Conservation (phyloP, 2,888 invertebrate genomes). For the Pterostichus madidus region DNA sequence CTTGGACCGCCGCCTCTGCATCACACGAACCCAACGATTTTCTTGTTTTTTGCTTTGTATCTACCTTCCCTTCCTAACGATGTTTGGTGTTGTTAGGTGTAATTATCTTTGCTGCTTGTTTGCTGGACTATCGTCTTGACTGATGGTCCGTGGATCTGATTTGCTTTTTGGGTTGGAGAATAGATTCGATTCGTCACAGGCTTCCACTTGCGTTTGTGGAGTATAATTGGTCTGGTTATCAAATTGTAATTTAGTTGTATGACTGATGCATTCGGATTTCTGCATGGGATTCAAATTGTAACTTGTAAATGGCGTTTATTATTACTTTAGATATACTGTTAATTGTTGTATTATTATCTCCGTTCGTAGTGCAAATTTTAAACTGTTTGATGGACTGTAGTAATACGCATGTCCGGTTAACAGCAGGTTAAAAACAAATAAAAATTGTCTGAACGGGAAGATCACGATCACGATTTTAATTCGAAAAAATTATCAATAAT, state of each 20-base stretch:
- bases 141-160: conserved; percentile 35
- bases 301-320: too few relatives aligned
- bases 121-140: conserved; percentile 44
- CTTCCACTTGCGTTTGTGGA: conserved; percentile 43
- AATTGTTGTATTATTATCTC: too few relatives aligned
- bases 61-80: conserved; percentile 62
- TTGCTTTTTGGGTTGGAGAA: conserved; percentile 52
- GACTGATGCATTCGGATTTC: too few relatives aligned
- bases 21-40: conserved; percentile 50
- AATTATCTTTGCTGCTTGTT: conserved; percentile 64
- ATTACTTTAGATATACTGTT: too few relatives aligned
- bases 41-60: conserved; percentile 50
- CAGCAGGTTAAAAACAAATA: too few relatives aligned
- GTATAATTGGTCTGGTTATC: conserved; percentile 25
- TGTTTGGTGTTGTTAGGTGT: conserved; percentile 64
- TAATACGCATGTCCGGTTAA: too few relatives aligned
- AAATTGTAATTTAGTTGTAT: not conserved
- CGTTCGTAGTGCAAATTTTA: too few relatives aligned
- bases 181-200: conserved; percentile 55
- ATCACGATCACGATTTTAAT: too few relatives aligned
- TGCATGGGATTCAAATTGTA: too few relatives aligned
- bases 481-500: too few relatives aligned
- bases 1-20: conserved; percentile 55
- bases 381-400: too few relatives aligned
- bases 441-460: too few relatives aligned